phyloP scores from a whole-genome alignment of 1,140 invertebrate species.

The Cherax quadricarinatus region DNA sequence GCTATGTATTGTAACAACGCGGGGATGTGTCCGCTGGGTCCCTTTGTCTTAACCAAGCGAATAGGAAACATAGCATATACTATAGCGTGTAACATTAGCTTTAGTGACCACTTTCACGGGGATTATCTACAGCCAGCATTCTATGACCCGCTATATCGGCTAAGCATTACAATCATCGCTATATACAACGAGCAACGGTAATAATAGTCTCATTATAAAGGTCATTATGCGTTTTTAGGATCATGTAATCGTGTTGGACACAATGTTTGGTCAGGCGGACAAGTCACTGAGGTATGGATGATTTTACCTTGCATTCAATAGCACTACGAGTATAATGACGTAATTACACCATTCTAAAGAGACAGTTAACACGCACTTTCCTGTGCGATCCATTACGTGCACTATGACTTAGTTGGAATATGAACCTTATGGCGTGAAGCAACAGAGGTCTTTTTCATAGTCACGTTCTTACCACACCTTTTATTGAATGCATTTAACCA shows the following conservation, averaged over 20 bases:
- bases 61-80: background rate
- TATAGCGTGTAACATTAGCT: background rate
- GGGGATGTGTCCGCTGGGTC: slow-evolving; percentile 19
- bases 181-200: background rate
- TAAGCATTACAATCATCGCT: background rate
- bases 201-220: background rate
- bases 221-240: background rate
- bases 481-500: background rate
- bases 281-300: background rate
- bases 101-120: background rate
- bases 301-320: background rate
- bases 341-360: background rate
- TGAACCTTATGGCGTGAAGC: background rate
- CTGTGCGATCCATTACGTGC: background rate
- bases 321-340: background rate
- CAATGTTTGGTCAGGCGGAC: background rate
- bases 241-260: background rate
- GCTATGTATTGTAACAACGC: slow-evolving; percentile 22
- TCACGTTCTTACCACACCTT: background rate
- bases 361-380: background rate
- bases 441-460: background rate
- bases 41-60: slow-evolving; percentile 32
- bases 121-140: background rate
- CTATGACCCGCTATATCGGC: background rate
- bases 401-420: background rate